Evolutionary conservation across 2,888 invertebrate species (phyloP).

Genomic region (Caenorhabditis panamensis): DNA sequence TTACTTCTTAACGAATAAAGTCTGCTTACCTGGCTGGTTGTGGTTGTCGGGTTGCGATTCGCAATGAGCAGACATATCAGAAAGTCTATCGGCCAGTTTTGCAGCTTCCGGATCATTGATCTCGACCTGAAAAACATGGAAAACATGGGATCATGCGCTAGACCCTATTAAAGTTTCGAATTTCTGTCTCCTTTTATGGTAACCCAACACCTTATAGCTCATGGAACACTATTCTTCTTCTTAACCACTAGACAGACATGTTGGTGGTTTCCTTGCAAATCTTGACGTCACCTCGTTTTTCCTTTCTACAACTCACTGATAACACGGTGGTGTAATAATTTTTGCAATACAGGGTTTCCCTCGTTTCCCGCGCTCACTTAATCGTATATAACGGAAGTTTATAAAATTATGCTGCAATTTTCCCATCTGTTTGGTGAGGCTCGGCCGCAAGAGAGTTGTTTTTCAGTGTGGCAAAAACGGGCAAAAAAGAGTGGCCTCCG

Average conservation of each 20-base stretch:
- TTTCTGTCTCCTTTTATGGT: conserved; percentile 25
- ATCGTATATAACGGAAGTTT: conserved; percentile 5
- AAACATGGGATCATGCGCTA: conserved; percentile 13
- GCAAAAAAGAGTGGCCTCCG: not conserved
- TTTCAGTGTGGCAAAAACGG: not conserved
- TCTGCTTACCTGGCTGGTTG: conserved; percentile 58
- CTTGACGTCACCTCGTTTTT: conserved; percentile 2
- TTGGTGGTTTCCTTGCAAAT: conserved; percentile 10
- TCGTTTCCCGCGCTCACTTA: not conserved
- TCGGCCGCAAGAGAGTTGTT: not conserved
- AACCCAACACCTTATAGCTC: conserved; percentile 20
- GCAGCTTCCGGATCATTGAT: conserved; percentile 64
- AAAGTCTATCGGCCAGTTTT: conserved; percentile 66
- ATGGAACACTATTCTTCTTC: conserved; percentile 3
- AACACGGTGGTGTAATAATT: not conserved
- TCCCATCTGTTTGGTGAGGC: not conserved
- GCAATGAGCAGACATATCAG: conserved; percentile 68
- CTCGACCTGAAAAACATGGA: conserved; percentile 61
- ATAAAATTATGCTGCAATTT: not conserved
- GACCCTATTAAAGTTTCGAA: conserved; percentile 46
- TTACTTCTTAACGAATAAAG: not conserved
- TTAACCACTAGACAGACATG: not conserved
- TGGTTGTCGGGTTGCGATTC: conserved; percentile 32
- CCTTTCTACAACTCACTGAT: not conserved
- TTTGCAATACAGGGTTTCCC: conserved; percentile 1